Percentiles rank a stretch among this genome's conserved stretches.
Evolutionary conservation across 2,888 invertebrate genomes (phyloP).

Genomic region (Pediacus dermestoides): DNA sequence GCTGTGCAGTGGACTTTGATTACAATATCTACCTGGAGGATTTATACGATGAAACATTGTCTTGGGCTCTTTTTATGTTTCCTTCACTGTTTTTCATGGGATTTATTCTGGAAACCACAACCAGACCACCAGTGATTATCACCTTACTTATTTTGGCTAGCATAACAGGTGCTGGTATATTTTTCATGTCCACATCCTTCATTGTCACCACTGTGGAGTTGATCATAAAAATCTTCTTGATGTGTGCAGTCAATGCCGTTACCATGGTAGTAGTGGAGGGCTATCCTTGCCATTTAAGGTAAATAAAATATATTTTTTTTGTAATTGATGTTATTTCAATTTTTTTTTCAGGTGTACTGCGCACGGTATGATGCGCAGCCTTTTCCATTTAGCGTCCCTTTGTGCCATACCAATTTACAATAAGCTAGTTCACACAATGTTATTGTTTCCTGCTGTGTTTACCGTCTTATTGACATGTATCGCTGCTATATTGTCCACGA

Average conservation of each 20-base stretch:
- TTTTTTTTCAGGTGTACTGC: conserved; percentile 54
- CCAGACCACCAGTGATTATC: conserved; percentile 41
- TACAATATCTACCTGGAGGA: conserved; percentile 59
- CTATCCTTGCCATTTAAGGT: conserved; percentile 55
- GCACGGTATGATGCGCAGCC: conserved; percentile 55
- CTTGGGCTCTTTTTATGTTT: conserved; percentile 50
- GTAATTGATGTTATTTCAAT: neutral
- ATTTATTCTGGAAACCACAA: conserved; percentile 40
- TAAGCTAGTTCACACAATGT: conserved; percentile 42
- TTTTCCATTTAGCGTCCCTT: conserved; percentile 54
- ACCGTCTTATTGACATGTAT: conserved; percentile 41
- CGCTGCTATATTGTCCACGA: conserved; percentile 43
- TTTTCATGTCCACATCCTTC: conserved; percentile 50
- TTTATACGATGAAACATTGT: conserved; percentile 43
- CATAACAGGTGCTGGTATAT: conserved; percentile 53
- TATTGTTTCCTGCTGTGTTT: conserved; percentile 45
- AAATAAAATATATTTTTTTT: conserved; percentile 1
- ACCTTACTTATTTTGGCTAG: conserved; percentile 47
- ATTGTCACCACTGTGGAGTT: conserved; percentile 45
- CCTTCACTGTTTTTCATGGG: conserved; percentile 49
- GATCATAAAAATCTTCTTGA: conserved; percentile 50
- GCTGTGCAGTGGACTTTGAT: conserved; percentile 52
- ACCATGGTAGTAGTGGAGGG: conserved; percentile 54
- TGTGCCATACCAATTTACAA: conserved; percentile 50
- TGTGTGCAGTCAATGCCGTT: conserved; percentile 53